Conservation (phyloP, 30 jellyfish, hydroid and myxozoan genomes). For the Catostylus mosaicus region DNA sequence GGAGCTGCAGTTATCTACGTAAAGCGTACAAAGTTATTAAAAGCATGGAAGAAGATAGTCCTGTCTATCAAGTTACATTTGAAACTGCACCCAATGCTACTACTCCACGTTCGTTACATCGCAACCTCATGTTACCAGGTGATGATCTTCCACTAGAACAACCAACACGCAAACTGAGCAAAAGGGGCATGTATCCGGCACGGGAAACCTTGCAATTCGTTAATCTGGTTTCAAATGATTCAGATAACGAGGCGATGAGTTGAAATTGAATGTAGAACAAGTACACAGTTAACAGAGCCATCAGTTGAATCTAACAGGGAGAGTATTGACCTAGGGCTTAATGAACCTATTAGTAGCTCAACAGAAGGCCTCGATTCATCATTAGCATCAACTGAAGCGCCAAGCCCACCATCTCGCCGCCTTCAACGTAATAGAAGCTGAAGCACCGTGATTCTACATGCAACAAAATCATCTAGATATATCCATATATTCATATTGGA, state of each 20-base stretch:
- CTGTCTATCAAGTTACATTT: slow-evolving; percentile 16
- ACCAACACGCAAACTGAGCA: neutral
- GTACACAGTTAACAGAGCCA: slow-evolving; percentile 17
- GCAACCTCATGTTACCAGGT: slow-evolving; percentile 16
- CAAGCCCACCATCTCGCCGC: slow-evolving; percentile 12
- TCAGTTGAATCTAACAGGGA: slow-evolving; percentile 13
- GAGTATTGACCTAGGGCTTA: neutral
- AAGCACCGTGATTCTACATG: too few relatives aligned
- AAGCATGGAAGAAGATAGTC: neutral
- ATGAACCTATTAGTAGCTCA: slow-evolving; percentile 25
- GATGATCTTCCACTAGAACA: slow-evolving; percentile 18
- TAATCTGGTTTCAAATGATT: too few relatives aligned
- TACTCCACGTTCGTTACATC: neutral
- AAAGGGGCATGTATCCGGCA: neutral
- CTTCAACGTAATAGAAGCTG: slow-evolving; percentile 16
- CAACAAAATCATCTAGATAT: too few relatives aligned
- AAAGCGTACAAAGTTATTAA: slow-evolving; percentile 13
- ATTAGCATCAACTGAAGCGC: slow-evolving; percentile 26
- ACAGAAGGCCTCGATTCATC: slow-evolving; percentile 5
- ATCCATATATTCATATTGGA: too few relatives aligned
- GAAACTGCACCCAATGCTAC: neutral
- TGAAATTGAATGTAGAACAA: neutral
- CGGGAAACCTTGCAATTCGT: neutral
- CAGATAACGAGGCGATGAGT: neutral
- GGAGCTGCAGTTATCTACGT: too few relatives aligned